phyloP scores from a whole-genome alignment of 23 tunicate genomes.

The Halocynthia roretzi region DNA sequence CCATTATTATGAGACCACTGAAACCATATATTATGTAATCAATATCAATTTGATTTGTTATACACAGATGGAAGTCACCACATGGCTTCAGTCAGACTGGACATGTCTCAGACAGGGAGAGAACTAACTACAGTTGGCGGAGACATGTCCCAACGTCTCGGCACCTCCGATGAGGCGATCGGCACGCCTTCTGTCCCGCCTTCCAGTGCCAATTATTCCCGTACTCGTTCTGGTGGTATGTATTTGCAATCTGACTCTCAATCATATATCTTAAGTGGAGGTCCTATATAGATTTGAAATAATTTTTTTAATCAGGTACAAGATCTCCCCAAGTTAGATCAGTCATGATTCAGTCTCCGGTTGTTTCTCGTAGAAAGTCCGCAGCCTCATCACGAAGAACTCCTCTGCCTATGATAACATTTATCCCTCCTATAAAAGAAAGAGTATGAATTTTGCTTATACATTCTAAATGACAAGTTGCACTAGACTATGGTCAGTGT shows the following conservation, averaged over 20 bases:
- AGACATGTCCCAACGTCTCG: constrained; percentile 60
- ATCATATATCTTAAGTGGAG: not conserved
- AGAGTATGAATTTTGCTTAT: too few relatives aligned
- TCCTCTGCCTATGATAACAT: constrained; percentile 14
- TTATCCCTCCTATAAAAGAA: constrained; percentile 39
- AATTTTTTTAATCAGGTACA: constrained; percentile 17
- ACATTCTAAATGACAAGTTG: too few relatives aligned
- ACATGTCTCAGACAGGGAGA: constrained; percentile 49
- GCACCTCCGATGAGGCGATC: constrained; percentile 50
- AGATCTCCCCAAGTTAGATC: constrained; percentile 89
- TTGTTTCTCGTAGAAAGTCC: constrained; percentile 48
- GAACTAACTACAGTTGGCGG: constrained; percentile 9
- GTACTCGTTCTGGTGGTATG: constrained; percentile 42
- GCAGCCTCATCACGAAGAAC: constrained; percentile 23
- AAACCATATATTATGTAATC: not conserved
- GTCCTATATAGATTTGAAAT: not conserved
- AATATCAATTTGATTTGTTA: not conserved
- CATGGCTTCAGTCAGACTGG: constrained; percentile 79
- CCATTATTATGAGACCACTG: not conserved
- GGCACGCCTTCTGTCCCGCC: constrained; percentile 49
- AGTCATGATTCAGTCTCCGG: constrained; percentile 78
- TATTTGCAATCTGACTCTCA: not conserved
- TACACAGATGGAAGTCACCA: constrained; percentile 80
- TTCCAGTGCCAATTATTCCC: constrained; percentile 41
- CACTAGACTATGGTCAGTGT: too few relatives aligned